Base-by-base conservation (phyloP, 2,113 vertebrate genomes). In the Pollachius pollachius region DNA sequence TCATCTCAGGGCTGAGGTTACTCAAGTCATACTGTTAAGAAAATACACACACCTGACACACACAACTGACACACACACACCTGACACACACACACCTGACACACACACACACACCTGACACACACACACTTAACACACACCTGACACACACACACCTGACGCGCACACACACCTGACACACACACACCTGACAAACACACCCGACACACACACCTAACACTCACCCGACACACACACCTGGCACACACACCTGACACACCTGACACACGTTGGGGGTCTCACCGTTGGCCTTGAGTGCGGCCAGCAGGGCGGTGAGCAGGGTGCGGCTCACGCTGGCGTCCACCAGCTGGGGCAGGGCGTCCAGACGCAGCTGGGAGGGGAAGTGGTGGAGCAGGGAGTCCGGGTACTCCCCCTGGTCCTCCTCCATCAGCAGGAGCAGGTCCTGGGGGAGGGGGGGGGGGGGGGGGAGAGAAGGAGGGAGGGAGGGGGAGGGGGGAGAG, bases 321-420 rank as follows among this genome's bases (percentile, higher is more conserved):
- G 93, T 93, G 70, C 89, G 88, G 66, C 91, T 90, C 64, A 93
- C 89, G 4, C 94, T 95, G 72, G 88, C 19, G 0, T 95, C 94
- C 82, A 93, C 89, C 71, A 94, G 86, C 0, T 92, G 90, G 0
- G 92, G 90, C 5, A 93, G 90, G 0, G 86, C 92, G 30, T 94
- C 94, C 84, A 95, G 87, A 57, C 92, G 87, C 30, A 95, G 79
- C 87, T 94, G 92, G 4, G 94, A 95, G 27, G 94, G 94, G 81
- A 95, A 95, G 78, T 94, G 94, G 67, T 84, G 92, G 34, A 95
- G 89, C 69, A 95, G 88, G 0, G 93, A 92, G 79, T 90, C 91
- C 1, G 93, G 94, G 80, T 94, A 94, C 5, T 93, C 84, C 0
- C 84, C 82, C 1, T 89, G 89, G 87, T 95, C 93, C 41, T 89